phyloP scores from a whole-genome alignment of 1,140 invertebrate species.

The Macrobrachium nipponense region DNA sequence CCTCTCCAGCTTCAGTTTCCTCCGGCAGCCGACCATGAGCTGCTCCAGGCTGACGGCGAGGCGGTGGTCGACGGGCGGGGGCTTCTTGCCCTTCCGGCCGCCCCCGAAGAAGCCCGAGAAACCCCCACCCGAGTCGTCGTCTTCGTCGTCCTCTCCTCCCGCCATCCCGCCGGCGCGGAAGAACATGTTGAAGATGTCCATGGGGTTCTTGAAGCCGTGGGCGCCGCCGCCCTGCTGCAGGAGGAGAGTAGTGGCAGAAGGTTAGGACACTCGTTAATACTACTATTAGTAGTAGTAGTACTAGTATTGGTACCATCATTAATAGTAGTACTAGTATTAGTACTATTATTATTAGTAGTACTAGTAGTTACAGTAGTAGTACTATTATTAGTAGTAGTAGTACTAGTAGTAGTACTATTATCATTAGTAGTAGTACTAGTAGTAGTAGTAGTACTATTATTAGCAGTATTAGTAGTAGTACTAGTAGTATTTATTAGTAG shows the following conservation, averaged over 20 bases:
- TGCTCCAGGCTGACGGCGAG: slow-evolving; percentile 70
- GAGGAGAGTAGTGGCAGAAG: too few relatives aligned
- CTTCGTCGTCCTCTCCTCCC: slow-evolving; percentile 28
- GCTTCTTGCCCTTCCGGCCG: slow-evolving; percentile 10
- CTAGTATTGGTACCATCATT: too few relatives aligned
- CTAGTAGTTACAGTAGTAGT: too few relatives aligned
- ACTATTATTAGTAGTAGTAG: too few relatives aligned
- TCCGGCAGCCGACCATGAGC: slow-evolving; percentile 69
- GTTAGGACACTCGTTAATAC: too few relatives aligned
- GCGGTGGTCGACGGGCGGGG: slow-evolving; percentile 58
- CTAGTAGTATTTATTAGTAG: too few relatives aligned
- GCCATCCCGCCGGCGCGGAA: slow-evolving; percentile 68
- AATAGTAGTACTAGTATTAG: too few relatives aligned
- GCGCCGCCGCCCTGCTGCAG: slow-evolving; percentile 62
- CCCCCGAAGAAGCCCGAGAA: slow-evolving; percentile 29
- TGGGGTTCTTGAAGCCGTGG: slow-evolving; percentile 71
- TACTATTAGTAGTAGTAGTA: not conserved
- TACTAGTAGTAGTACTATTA: not conserved
- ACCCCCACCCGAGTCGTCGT: slow-evolving; percentile 10
- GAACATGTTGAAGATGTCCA: slow-evolving; percentile 76
- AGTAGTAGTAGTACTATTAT: not conserved
- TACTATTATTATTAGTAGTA: too few relatives aligned
- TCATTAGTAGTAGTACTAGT: not conserved
- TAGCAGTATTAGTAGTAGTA: too few relatives aligned
- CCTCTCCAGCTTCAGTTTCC: slow-evolving; percentile 70